A percentile compares a stretch with the other conserved stretches of the same genome.
Evolutionary conservation across 92 coral and sea anemone genomes (phyloP).

Genomic region (Porites rus): DNA sequence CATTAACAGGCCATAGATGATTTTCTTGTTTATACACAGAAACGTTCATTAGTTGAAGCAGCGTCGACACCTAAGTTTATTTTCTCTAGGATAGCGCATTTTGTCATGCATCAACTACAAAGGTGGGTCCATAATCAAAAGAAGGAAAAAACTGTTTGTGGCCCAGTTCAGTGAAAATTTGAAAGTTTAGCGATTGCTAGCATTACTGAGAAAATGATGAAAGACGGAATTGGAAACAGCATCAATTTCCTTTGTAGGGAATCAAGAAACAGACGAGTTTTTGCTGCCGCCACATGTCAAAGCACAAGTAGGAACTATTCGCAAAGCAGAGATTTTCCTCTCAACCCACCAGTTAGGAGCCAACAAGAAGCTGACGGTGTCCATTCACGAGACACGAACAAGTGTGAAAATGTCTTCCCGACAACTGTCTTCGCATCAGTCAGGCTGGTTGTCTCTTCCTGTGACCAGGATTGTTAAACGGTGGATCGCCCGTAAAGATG

Average conservation of each 20-base stretch:
- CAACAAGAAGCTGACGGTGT: constrained; percentile 11
- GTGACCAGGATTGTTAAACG: background rate
- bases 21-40: too few relatives aligned
- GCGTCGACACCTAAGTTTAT: too few relatives aligned
- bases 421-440: constrained; percentile 13
- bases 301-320: background rate
- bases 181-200: too few relatives aligned
- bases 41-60: too few relatives aligned
- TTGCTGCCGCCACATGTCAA: background rate
- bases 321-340: background rate
- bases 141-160: too few relatives aligned
- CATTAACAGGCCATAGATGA: too few relatives aligned
- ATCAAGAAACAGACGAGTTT: constrained; percentile 10
- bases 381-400: constrained; percentile 27
- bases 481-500: background rate
- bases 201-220: too few relatives aligned
- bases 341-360: background rate
- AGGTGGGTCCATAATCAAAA: too few relatives aligned
- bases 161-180: too few relatives aligned
- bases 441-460: constrained; percentile 34
- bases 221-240: too few relatives aligned
- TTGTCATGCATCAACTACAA: too few relatives aligned
- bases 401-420: constrained; percentile 34
- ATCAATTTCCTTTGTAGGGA: background rate
- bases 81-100: too few relatives aligned